These are phyloP conservation scores for Cochlearius cochlearius DNA, from an alignment of 2,113 vertebrate species.

Conservation along the genomic window DNA sequence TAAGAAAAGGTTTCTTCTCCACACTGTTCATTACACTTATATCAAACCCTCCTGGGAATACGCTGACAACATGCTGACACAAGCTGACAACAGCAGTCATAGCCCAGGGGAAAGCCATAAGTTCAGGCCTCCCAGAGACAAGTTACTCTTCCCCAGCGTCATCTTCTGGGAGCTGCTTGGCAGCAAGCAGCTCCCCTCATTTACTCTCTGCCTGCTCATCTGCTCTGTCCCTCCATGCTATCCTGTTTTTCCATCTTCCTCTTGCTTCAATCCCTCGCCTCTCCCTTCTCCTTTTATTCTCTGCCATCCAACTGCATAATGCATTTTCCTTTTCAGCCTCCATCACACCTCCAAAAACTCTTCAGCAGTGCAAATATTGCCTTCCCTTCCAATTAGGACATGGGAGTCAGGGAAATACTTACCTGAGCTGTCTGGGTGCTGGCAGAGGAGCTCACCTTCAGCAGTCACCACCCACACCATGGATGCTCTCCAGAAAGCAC, in stretches of 20 bases:
- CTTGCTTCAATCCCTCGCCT: accelerated
- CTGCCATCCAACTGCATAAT: background rate
- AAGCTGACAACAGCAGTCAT: background rate
- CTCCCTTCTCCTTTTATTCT: background rate
- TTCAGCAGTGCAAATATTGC: background rate
- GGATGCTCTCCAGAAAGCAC: background rate
- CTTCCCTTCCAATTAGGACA: background rate
- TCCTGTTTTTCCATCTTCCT: background rate
- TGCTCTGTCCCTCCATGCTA: background rate
- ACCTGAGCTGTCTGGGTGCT: background rate
- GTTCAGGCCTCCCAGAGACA: background rate
- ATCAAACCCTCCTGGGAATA: background rate
- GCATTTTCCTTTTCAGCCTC: background rate
- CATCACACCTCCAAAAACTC: background rate
- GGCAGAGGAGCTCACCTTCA: background rate
- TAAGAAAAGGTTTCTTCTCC: background rate
- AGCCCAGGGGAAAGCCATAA: background rate
- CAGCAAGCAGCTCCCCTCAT: background rate
- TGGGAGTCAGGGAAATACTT: background rate
- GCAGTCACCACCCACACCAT: background rate
- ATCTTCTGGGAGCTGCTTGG: background rate
- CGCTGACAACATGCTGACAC: background rate
- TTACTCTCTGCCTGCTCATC: background rate
- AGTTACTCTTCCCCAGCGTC: background rate
- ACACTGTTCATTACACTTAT: background rate